Evolutionary conservation across 2,113 vertebrate genomes (phyloP).

Genomic region (Laterallus jamaicensis): DNA sequence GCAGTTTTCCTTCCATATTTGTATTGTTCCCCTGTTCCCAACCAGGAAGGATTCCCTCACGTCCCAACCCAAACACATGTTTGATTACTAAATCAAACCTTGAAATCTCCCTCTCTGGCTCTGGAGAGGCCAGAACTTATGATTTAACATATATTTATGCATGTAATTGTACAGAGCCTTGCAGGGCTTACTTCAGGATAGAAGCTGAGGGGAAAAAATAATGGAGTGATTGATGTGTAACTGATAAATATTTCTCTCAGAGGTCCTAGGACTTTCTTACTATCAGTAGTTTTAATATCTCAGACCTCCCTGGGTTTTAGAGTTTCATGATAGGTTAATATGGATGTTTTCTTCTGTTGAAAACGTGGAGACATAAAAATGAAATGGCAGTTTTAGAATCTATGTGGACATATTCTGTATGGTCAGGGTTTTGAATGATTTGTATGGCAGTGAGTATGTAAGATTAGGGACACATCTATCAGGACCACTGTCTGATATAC

Average conservation of each 20-base stretch:
- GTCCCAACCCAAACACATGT: neutral
- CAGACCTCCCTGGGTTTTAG: neutral
- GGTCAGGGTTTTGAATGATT: neutral
- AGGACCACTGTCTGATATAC: neutral
- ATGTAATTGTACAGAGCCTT: neutral
- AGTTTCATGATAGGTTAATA: neutral
- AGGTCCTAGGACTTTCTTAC: neutral
- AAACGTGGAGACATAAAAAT: neutral
- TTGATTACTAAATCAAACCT: neutral
- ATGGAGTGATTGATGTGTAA: neutral
- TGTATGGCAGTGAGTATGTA: neutral
- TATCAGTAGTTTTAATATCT: neutral
- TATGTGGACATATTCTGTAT: neutral
- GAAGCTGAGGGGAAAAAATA: neutral
- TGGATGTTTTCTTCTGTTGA: neutral
- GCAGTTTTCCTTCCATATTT: neutral
- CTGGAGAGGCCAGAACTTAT: neutral
- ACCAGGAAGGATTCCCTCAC: neutral
- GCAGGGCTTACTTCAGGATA: neutral
- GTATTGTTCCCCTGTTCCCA: neutral
- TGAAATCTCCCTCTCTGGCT: neutral
- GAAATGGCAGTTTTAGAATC: neutral
- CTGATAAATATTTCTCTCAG: neutral
- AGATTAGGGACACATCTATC: neutral
- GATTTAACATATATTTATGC: neutral